Evolutionary conservation across 1,140 invertebrate genomes (phyloP), one percentile per base, ranked within the genome.

Genomic region (Tribolium madens): DNA sequence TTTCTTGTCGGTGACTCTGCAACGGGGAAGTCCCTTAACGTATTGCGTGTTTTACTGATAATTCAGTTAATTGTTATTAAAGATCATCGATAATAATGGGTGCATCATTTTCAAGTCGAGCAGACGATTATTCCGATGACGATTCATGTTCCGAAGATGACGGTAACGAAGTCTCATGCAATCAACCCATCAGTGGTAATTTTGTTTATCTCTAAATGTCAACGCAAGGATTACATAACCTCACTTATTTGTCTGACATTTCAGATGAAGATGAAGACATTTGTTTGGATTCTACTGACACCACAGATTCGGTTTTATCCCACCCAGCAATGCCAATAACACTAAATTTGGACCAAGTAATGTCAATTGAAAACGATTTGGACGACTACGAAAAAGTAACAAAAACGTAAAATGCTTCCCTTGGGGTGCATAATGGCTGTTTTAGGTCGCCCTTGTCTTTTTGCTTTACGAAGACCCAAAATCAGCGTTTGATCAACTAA

Each of bases 361-460:
- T 60, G 1, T n/a, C 36, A 0, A 76, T 81, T 13, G 79, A 81
- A 76, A 42, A 68, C 0, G n/a, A 76, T 1, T 71, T 81, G 26
- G 77, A 80, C 48, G 13, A 72, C 2, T 68, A 72, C 53, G 80
- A 81, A 77, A 80, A 77, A 10, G 80, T 80, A 73, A 52, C 13
- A 7, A 52, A 52, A 14, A n/a, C n/a, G n/a, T n/a, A n/a, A n/a
- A n/a, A n/a, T n/a, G n/a, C n/a, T n/a, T n/a, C n/a, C n/a, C n/a
- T n/a, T n/a, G n/a, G n/a, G n/a, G n/a, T n/a, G n/a, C n/a, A n/a
- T n/a, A n/a, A n/a, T 53, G 10, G 42, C 57, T 46, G 26, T 81
- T 81, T 31, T 72, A 83, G 82, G 76, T 84, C 3, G 79, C 81
- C 21, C 52, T 84, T 47, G 53, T 81, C 26, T 84, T 76, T 76